Evolutionary conservation across 2,113 vertebrate species (phyloP).

Genomic region (Himantopus leucocephalus): DNA sequence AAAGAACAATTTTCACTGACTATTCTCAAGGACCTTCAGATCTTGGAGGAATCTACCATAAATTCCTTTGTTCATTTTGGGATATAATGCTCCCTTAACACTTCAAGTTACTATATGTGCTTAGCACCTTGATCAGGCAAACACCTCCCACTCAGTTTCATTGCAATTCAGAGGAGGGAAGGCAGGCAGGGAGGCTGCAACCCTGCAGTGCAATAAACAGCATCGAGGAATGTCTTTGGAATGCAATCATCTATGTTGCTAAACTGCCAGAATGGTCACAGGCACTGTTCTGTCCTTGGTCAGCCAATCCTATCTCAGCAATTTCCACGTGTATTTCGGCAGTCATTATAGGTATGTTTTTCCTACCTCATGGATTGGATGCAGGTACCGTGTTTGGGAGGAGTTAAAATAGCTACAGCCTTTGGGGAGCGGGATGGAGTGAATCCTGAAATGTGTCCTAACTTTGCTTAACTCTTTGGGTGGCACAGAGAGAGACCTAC

Average conservation of each 20-base stretch:
- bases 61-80: background rate
- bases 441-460: background rate
- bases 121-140: background rate
- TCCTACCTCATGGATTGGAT: background rate
- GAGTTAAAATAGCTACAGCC: background rate
- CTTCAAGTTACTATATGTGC: background rate
- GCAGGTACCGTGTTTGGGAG: background rate
- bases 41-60: background rate
- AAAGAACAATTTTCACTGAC: background rate
- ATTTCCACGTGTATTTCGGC: accelerated
- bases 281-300: background rate
- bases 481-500: background rate
- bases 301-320: background rate
- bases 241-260: background rate
- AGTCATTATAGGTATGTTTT: background rate
- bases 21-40: background rate
- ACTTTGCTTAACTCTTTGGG: background rate
- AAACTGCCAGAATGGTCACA: background rate
- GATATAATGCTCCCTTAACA: background rate
- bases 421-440: background rate
- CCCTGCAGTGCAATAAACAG: background rate
- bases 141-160: background rate
- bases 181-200: background rate
- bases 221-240: background rate
- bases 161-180: background rate